Evolutionary conservation across 2,113 vertebrate genomes (phyloP).

Genomic region (Hypocryptadius cinnamomeus): DNA sequence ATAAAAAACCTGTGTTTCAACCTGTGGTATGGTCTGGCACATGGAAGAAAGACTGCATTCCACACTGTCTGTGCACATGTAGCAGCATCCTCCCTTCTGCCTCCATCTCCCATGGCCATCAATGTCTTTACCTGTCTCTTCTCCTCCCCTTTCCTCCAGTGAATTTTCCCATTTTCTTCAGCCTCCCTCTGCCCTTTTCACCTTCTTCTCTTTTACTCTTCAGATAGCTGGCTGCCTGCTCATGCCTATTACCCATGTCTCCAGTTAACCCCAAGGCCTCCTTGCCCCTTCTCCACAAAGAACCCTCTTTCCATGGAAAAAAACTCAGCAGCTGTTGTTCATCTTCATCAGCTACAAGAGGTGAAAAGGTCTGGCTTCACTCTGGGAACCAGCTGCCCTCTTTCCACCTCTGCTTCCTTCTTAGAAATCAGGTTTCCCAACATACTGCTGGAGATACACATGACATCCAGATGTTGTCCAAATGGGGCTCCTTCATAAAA

Average conservation of each 20-base stretch:
- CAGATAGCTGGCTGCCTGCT: background rate
- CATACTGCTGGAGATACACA: background rate
- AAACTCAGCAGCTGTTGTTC: background rate
- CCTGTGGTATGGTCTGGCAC: accelerated
- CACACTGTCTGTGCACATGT: background rate
- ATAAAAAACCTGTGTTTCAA: background rate
- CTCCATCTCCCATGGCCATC: background rate
- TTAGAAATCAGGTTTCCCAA: constrained; percentile 16
- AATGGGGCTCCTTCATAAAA: background rate
- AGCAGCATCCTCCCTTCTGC: background rate
- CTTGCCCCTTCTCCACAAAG: background rate
- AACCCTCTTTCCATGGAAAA: background rate
- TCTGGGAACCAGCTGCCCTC: constrained; percentile 5
- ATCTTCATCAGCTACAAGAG: background rate
- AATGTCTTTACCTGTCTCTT: background rate
- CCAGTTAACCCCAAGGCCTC: background rate
- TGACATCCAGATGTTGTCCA: background rate
- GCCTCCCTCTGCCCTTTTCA: background rate
- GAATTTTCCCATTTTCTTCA: background rate
- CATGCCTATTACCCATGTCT: background rate
- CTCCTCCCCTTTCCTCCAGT: background rate
- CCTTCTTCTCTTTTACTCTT: background rate
- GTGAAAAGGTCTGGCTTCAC: background rate
- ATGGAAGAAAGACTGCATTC: background rate
- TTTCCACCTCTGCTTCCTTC: background rate